These are phyloP conservation scores for Nesoenas mayeri DNA, from an alignment of 2,113 vertebrate species.

Conservation along the genomic window DNA sequence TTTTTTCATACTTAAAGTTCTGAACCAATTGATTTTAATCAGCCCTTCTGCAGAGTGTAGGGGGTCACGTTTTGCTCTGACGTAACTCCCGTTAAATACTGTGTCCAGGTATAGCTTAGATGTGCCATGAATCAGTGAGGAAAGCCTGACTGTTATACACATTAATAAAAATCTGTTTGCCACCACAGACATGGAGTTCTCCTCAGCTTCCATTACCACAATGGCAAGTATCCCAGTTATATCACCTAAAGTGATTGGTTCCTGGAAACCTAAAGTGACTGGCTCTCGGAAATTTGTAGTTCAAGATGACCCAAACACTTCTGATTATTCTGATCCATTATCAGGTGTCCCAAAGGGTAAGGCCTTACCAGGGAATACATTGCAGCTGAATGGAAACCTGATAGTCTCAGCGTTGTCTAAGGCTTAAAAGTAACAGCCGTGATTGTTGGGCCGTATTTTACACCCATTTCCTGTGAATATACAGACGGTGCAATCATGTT, in stretches of 20 bases:
- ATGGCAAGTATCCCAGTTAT: constrained; percentile 91
- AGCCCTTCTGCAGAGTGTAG: neutral
- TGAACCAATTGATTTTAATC: constrained; percentile 33
- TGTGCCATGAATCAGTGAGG: constrained; percentile 57
- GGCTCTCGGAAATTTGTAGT: constrained; percentile 95
- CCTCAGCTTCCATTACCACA: constrained; percentile 91
- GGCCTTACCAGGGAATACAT: constrained; percentile 86
- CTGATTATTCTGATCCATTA: constrained; percentile 94
- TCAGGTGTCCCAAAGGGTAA: constrained; percentile 98
- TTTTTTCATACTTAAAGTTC: constrained; percentile 24
- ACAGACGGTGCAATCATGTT: constrained; percentile 60
- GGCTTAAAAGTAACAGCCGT: neutral
- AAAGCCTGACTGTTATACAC: constrained; percentile 48
- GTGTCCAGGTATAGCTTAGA: constrained; percentile 55
- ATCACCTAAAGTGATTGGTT: constrained; percentile 94
- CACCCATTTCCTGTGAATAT: constrained; percentile 36
- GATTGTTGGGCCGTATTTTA: constrained; percentile 6
- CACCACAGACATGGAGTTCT: constrained; percentile 98
- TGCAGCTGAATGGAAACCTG: constrained; percentile 86
- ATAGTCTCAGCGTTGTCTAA: constrained; percentile 56
- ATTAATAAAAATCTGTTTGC: constrained; percentile 94
- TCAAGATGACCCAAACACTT: constrained; percentile 94
- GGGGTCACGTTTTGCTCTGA: neutral
- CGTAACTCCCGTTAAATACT: constrained; percentile 28
- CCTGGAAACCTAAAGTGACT: constrained; percentile 95